These are phyloP conservation scores for Dufourea novaeangliae DNA, from an alignment of 1,140 invertebrate species.

Conservation along the genomic window DNA sequence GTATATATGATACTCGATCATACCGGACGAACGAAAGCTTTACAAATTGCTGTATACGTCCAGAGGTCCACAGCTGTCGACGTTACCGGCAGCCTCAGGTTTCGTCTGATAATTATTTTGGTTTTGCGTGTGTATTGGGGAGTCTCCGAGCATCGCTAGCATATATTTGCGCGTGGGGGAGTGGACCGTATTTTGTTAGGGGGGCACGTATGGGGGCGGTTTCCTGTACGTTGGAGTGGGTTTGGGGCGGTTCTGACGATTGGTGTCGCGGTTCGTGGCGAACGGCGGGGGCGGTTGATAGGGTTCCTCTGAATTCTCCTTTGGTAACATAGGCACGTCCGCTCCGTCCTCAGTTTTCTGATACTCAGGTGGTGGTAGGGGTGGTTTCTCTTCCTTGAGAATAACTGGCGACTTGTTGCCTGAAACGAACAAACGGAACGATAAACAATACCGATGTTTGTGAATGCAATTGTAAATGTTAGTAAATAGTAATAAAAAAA, in stretches of 20 bases:
- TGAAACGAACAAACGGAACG: constrained; percentile 27
- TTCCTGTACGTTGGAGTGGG: constrained; percentile 93
- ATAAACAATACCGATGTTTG: not conserved
- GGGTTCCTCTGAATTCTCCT: constrained; percentile 82
- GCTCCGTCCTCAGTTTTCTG: constrained; percentile 83
- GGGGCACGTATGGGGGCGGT: constrained; percentile 95
- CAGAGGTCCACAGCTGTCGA: constrained; percentile 46
- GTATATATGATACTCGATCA: constrained; percentile 7
- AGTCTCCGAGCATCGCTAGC: constrained; percentile 77
- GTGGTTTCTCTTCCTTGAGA: constrained; percentile 95
- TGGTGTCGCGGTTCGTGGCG: constrained; percentile 86
- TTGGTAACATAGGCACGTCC: constrained; percentile 78
- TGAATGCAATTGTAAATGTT: not conserved
- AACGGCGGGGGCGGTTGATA: constrained; percentile 89
- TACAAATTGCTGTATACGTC: constrained; percentile 60
- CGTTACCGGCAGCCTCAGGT: constrained; percentile 48
- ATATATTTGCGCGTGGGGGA: constrained; percentile 77
- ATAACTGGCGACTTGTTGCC: constrained; percentile 94
- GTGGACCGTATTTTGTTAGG: constrained; percentile 85
- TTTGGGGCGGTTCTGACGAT: constrained; percentile 86
- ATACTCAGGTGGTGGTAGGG: constrained; percentile 90
- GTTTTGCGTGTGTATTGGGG: constrained; percentile 75
- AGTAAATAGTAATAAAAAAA: not conserved
- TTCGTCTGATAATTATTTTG: constrained; percentile 74
- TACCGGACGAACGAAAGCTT: constrained; percentile 45